Percentiles rank a stretch among this genome's conserved stretches.
phyloP scores from a whole-genome alignment of 2,797 vertebrate species.

The Antrozous pallidus region DNA sequence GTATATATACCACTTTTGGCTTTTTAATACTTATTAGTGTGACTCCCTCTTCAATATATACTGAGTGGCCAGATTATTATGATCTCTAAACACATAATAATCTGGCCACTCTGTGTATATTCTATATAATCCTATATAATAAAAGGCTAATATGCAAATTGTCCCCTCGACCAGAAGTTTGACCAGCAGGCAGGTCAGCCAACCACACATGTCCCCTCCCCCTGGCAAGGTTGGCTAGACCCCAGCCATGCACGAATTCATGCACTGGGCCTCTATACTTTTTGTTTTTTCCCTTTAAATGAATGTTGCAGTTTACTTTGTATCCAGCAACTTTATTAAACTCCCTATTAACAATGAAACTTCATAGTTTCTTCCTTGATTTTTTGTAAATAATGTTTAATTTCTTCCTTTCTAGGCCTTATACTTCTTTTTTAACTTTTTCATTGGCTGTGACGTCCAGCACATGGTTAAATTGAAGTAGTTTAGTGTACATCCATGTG shows the following conservation, averaged over 20 bases:
- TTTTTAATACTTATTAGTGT: background rate
- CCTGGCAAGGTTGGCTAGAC: no score
- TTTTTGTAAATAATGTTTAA: background rate
- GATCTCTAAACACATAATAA: no score
- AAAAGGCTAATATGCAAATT: no score
- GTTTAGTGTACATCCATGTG: background rate
- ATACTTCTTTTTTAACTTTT: background rate
- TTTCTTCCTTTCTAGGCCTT: conserved; percentile 29
- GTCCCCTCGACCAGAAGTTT: no score
- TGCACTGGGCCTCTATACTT: no score
- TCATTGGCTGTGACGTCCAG: background rate
- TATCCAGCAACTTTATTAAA: conserved; percentile 17
- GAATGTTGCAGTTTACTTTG: background rate
- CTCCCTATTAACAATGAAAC: background rate
- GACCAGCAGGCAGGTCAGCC: no score
- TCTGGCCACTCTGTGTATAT: no score
- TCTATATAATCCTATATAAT: no score
- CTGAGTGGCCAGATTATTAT: no score
- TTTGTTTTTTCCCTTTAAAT: background rate
- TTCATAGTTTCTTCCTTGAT: background rate
- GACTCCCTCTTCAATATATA: background rate
- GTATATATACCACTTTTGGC: background rate
- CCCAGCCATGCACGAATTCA: no score
- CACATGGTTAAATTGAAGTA: background rate
- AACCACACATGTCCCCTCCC: no score